Evolutionary conservation across 2,888 invertebrate genomes (phyloP).

Genomic region (Spilosoma lubricipeda): DNA sequence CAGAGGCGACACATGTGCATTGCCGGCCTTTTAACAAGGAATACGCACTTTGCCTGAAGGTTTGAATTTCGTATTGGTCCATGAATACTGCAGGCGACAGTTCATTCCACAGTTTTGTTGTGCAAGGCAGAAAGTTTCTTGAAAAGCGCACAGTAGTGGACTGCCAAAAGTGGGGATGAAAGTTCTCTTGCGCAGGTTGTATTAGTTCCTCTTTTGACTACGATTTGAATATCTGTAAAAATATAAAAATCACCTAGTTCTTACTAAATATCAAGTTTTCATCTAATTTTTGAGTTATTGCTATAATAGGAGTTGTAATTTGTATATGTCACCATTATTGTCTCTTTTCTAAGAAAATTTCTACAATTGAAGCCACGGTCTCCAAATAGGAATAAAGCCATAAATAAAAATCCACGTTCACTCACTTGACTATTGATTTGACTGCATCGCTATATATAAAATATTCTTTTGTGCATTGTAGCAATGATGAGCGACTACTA

Average conservation of each 20-base stretch:
- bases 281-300: not conserved
- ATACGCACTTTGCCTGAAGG: too few species aligned
- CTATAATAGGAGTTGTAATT: not conserved
- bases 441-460: not conserved
- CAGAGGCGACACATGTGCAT: too few species aligned
- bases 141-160: too few species aligned
- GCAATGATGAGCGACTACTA: not conserved
- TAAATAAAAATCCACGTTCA: not conserved
- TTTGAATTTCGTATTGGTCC: too few species aligned
- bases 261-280: not conserved
- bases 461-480: not conserved
- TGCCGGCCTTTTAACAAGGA: too few species aligned
- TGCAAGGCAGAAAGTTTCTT: too few species aligned
- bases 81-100: too few species aligned
- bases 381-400: not conserved
- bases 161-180: too few species aligned
- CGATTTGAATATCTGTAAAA: not conserved
- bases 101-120: too few species aligned
- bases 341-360: not conserved
- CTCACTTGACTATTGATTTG: not conserved
- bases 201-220: not conserved
- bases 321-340: not conserved
- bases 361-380: not conserved
- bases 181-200: too few species aligned
- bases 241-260: not conserved